Base-by-base conservation (phyloP, 1,140 invertebrate species). In the Platorchestia sp. region DNA sequence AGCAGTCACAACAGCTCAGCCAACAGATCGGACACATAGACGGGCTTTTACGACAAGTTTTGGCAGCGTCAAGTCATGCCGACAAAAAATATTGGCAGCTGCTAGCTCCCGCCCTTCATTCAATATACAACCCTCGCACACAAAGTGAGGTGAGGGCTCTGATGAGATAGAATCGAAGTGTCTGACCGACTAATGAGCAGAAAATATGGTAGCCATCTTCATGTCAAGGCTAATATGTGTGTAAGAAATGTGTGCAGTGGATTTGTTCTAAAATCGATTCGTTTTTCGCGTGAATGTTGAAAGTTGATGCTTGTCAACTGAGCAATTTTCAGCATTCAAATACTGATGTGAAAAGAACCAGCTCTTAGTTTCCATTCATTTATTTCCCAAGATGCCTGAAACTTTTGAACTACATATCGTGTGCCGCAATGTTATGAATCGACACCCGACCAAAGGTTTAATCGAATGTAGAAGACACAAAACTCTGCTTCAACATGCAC, bases 51-150 rank as follows among this genome's bases (percentile, higher is more conserved):
- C 87, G 43, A 42, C 43, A 75, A 42, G 43, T 89, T 89, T 89
- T 41, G 87, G 87, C 87, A 44, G 87, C 43, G 41, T 41, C 43
- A 89, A 89, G 43, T 42, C 41, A 89, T 27, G 59, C 10, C 36
- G 43, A 89, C 41, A 89, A 89, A 89, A 89, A 89, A 89, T 89
- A 89, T 89, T 89, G 87, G 87, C 87, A 89, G 43, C n/a, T 44
- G 87, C 43, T 44, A 42, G n/a, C 87, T 42, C 87, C n/a, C 27
- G 87, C n/a, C 41, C 41, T 43, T 89, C 87, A 89, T 89, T 89
- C 87, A 89, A 42, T 89, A 89, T 75, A 75, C 59, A 75, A 75
- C 59, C 36, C 59, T 75, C 59, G 59, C 59, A 75, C 59, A 75
- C 27, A 22, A 27, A 75, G 59, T 75, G 27, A 14, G 36, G 10